A percentile compares a stretch with the other conserved stretches of the same genome.
These are phyloP conservation scores for Petrocephalus sullivani DNA, from an alignment of 2,797 vertebrate species.

Conservation along the genomic window DNA sequence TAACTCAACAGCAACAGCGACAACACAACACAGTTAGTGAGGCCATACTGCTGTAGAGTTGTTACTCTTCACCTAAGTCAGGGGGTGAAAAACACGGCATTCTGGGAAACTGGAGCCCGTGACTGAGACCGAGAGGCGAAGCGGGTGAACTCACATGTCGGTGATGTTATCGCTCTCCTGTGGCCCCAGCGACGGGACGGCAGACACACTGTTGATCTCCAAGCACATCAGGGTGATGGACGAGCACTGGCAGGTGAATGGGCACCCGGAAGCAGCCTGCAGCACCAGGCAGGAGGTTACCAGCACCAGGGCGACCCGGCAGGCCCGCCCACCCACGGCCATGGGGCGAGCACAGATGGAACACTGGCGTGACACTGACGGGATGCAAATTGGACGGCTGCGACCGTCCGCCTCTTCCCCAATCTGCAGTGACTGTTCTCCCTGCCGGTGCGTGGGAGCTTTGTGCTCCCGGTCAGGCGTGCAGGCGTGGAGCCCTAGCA, in stretches of 20 bases:
- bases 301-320: conserved; percentile 40
- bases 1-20: neutral
- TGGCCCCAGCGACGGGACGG: conserved; percentile 52
- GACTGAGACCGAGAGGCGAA: neutral
- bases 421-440: conserved; percentile 33
- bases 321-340: conserved; percentile 32
- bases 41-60: neutral
- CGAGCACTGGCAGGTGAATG: conserved; percentile 60
- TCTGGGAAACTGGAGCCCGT: neutral
- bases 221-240: conserved; percentile 62
- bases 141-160: conserved; percentile 66
- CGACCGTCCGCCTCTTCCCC: neutral
- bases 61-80: neutral
- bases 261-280: conserved; percentile 51
- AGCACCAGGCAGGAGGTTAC: conserved; percentile 42
- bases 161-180: conserved; percentile 72
- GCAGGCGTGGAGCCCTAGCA: conserved; percentile 61
- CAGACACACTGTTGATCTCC: conserved; percentile 51
- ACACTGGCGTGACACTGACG: neutral
- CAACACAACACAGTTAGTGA: neutral
- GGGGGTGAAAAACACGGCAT: neutral
- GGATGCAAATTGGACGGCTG: neutral
- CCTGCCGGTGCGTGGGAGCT: conserved; percentile 38
- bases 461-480: conserved; percentile 53
- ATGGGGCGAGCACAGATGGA: conserved; percentile 34